These are phyloP conservation scores for Drosophila sulfurigaster DNA, from an alignment of 1,140 invertebrate species.

Conservation along the genomic window DNA sequence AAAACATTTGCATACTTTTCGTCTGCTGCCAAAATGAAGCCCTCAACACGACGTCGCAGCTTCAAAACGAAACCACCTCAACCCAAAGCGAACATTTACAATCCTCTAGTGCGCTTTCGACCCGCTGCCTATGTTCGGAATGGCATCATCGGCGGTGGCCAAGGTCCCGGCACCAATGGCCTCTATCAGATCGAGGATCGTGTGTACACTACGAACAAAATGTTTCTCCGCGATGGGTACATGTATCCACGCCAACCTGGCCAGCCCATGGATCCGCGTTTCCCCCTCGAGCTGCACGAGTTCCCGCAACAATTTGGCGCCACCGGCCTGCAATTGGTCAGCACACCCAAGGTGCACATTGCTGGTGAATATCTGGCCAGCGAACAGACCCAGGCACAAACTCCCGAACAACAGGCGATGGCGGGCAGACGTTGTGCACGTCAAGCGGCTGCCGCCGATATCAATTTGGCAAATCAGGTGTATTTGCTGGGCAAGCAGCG, in stretches of 20 bases:
- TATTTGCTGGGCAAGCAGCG: conserved; percentile 79
- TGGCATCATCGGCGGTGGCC: conserved; percentile 76
- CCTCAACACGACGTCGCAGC: conserved; percentile 75
- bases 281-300: conserved; percentile 77
- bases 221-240: conserved; percentile 80
- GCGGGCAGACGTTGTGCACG: conserved; percentile 53
- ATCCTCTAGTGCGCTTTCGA: conserved; percentile 73
- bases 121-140: conserved; percentile 77
- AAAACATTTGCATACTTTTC: conserved; percentile 16
- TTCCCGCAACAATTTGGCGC: conserved; percentile 79
- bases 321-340: conserved; percentile 74
- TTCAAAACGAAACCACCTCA: conserved; percentile 73
- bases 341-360: conserved; percentile 78
- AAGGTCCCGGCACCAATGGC: conserved; percentile 72
- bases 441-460: conserved; percentile 75
- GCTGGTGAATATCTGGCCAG: conserved; percentile 74
- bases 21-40: conserved; percentile 52
- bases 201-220: conserved; percentile 80
- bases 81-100: conserved; percentile 66
- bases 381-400: conserved; percentile 36
- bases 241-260: conserved; percentile 83
- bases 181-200: conserved; percentile 81
- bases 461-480: conserved; percentile 80
- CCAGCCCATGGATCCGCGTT: conserved; percentile 80
- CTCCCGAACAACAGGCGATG: conserved; percentile 35